Base-by-base conservation (phyloP, 2,888 invertebrate species). In the Entomobrya multifasciata region DNA sequence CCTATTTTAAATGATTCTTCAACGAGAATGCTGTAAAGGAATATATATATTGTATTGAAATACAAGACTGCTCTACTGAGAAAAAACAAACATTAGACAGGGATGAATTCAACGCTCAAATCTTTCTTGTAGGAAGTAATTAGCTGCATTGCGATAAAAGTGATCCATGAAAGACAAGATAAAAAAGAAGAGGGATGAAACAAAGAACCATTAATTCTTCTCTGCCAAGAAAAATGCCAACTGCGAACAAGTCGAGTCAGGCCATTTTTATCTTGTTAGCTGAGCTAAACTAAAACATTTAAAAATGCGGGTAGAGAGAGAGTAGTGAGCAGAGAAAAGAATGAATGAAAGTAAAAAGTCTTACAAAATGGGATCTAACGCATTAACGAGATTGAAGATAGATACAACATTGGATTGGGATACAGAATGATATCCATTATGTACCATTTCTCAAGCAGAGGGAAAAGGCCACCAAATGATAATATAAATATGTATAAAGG, bases 201-300 rank as follows among this genome's bases (percentile, higher is more conserved):
- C 60, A 78, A 78, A 62, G 78, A 25, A 44, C 49, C 60, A 62
- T 78, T 62, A 78, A 62, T 60, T 78, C 62, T 78, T 6, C 10
- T 47, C 47, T 22, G 25, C 20, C 20, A 72, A 77, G 30, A 57
- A 10, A 76, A 78, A 78, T 60, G 57, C 76, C 55, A 76, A 57
- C 52, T 30, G 76, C 27, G 30, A n/a, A 41, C 41, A 62, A 78
- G 44, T 57, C n/a, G 15, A 77, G 78, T 44, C 60, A 60, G 27
- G 57, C 44, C 25, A 62, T 78, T 78, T 78, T 62, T 60, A 62
- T 62, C 60, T 78, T 62, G 62, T 78, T 78, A 78, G 60, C 44
- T 62, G 20, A 11, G 44, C 60, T 49, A 57, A 76, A 41, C 76
- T 55, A 57, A 57, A 76, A 41, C 55, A 57, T 76, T 76, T 76